Evolutionary conservation across 2,888 invertebrate species (phyloP).

Genomic region (Chrysina gloriosa): DNA sequence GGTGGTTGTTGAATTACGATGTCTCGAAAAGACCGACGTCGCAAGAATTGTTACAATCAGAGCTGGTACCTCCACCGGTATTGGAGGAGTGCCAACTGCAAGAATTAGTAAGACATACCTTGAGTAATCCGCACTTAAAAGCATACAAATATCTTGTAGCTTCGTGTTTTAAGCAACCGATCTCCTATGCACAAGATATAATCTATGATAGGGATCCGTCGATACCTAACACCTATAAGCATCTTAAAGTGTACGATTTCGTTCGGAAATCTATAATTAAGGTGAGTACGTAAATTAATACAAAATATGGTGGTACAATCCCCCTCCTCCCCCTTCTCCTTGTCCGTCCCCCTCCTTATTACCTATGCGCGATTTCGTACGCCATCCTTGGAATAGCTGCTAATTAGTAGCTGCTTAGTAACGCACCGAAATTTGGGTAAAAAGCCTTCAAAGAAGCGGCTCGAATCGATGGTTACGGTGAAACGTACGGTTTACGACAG

Average conservation of each 20-base stretch:
- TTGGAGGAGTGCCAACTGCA: conserved; percentile 88
- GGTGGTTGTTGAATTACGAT: conserved; percentile 88
- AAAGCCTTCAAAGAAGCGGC: too few relatives aligned
- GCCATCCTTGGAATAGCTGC: too few relatives aligned
- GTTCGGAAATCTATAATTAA: conserved; percentile 61
- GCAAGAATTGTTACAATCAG: conserved; percentile 83
- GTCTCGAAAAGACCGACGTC: conserved; percentile 86
- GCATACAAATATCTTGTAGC: conserved; percentile 78
- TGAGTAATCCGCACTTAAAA: conserved; percentile 84
- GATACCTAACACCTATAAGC: conserved; percentile 61
- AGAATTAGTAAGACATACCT: conserved; percentile 83
- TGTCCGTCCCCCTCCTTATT: too few relatives aligned
- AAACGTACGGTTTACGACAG: too few relatives aligned
- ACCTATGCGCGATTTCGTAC: too few relatives aligned
- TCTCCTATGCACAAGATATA: conserved; percentile 74
- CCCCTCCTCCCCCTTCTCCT: too few relatives aligned
- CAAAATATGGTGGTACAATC: too few relatives aligned
- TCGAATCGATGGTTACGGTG: too few relatives aligned
- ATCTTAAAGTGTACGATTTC: conserved; percentile 64
- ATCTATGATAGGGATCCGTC: conserved; percentile 80
- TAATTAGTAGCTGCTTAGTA: too few relatives aligned
- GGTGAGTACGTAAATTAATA: conserved; percentile 55
- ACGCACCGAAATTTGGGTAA: too few relatives aligned
- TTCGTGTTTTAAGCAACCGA: conserved; percentile 69
- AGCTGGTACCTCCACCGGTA: conserved; percentile 85